Base-by-base conservation (phyloP, 1,140 invertebrate genomes). In the Reticulitermes speratus region DNA sequence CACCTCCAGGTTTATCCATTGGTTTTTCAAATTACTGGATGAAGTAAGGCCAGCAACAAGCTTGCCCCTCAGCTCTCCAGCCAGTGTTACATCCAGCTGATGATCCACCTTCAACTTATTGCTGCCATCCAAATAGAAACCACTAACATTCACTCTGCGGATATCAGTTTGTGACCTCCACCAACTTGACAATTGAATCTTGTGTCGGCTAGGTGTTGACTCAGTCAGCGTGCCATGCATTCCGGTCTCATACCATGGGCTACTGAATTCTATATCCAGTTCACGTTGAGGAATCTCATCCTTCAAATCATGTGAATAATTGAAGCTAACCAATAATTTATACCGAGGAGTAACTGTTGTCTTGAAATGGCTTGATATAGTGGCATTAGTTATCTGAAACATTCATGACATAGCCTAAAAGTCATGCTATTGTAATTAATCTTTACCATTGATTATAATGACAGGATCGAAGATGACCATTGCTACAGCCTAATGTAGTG, bases 121-220 rank as follows among this genome's bases (percentile, higher is more conserved):
- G 32, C 83, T 84, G 83, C 44, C 83, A 84, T 84, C 83, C 16
- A 44, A 25, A 32, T 84, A 84, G 25, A 52, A 25, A 30, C 83
- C 48, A 52, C 32, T 44, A 2, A 84, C 9, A 45, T 45, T 25
- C 44, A 84, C 8, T 45, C 32, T 44, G 11, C 44, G n/a, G 21
- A 44, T 32, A 44, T 82, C 19, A 21, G 82, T 44, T 82, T 44
- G 82, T 38, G 23, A 2, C 83, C 32, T 32, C 32, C 23, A 45
- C 44, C 83, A 25, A 44, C 83, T 30, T 52, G 21, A 25, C 12
- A 84, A 5, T 19, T 84, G 83, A 25, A 52, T 84, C 44, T 44
- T 32, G n/a, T 45, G n/a, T 44, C 48, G 83, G 16, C 83, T 32
- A 25, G 83, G 83, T 84, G 44, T 32, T 84, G 44, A n/a, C n/a